Evolutionary conservation across 2,797 vertebrate genomes (phyloP).

Genomic region (Pteronotus mesoamericanus): DNA sequence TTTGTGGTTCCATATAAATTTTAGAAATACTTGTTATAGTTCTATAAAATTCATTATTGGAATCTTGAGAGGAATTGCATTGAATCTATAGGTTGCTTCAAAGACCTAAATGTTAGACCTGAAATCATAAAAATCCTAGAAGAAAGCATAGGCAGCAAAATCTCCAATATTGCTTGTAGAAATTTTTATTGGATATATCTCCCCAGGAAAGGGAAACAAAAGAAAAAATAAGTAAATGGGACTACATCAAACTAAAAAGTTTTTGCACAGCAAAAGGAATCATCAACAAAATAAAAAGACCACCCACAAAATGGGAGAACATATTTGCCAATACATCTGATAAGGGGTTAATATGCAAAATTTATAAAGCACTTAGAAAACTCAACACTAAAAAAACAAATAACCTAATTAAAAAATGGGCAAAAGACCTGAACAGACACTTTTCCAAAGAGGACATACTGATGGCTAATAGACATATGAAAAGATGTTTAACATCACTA

Average conservation of each 20-base stretch:
- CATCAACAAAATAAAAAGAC: not conserved
- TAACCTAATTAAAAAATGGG: not conserved
- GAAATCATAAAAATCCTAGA: not conserved
- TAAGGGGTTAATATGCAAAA: not conserved
- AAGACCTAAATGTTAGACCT: not conserved
- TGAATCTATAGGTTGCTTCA: not conserved
- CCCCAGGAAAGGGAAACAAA: not conserved
- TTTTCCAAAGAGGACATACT: not conserved
- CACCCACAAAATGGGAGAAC: not conserved
- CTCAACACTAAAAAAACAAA: not conserved
- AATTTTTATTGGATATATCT: not conserved
- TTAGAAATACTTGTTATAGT: not conserved
- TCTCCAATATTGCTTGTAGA: not conserved
- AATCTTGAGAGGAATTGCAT: not conserved
- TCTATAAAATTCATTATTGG: not conserved
- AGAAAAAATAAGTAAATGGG: not conserved
- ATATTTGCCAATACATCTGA: not conserved
- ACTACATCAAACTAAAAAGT: not conserved
- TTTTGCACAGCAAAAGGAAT: not conserved
- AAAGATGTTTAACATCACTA: not conserved
- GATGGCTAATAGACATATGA: not conserved
- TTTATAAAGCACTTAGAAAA: not conserved
- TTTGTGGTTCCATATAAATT: not conserved
- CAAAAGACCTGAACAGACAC: not conserved
- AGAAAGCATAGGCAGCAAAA: not conserved